Conservation (phyloP, 2,113 vertebrate species). For the Rhea pennata region DNA sequence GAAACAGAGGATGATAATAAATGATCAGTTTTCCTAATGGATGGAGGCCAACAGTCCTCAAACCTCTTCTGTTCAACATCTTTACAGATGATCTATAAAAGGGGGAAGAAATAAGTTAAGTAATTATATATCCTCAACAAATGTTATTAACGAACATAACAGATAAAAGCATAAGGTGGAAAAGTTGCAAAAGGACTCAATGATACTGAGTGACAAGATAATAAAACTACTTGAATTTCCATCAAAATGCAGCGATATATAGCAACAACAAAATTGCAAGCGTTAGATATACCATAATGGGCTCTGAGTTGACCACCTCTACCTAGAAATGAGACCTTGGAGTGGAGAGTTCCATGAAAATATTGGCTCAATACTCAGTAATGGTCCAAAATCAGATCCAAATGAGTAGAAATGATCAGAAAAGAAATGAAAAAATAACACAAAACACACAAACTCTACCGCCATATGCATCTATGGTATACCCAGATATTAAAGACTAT, state of each 20-base stretch:
- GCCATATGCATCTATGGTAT: too few relatives aligned
- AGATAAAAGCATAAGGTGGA: background rate
- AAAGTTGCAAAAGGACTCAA: background rate
- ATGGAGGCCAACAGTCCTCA: background rate
- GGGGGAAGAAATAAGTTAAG: background rate
- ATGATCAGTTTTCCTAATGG: background rate
- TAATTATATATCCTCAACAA: background rate
- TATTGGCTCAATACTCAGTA: background rate
- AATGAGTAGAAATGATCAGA: too few relatives aligned
- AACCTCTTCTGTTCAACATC: background rate
- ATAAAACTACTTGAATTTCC: background rate
- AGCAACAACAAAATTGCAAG: background rate
- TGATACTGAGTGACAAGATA: fast-evolving
- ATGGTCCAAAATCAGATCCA: too few relatives aligned
- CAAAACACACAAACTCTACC: too few relatives aligned
- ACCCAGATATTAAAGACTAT: too few relatives aligned
- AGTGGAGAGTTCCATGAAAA: background rate
- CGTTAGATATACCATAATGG: background rate
- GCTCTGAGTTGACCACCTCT: background rate
- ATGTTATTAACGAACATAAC: background rate
- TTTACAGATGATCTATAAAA: background rate
- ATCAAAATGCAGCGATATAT: background rate
- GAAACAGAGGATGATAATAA: background rate
- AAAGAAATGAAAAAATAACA: too few relatives aligned
- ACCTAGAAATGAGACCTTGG: background rate